Conservation (phyloP, 2,113 vertebrate genomes). For the Siphamia tubifer region DNA sequence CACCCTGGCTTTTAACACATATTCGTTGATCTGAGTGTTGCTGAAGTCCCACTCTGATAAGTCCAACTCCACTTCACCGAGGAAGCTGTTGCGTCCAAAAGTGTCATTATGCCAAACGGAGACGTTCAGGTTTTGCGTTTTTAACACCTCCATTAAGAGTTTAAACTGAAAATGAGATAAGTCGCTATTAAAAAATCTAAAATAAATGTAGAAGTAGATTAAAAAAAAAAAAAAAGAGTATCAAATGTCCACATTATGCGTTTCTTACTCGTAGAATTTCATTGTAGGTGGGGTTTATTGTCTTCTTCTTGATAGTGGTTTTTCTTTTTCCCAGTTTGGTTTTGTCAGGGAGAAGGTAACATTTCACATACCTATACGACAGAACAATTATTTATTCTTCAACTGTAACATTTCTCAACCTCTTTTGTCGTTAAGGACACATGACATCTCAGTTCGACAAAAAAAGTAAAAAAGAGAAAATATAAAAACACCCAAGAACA, state of each 20-base stretch:
- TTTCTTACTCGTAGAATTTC: conserved; percentile 87
- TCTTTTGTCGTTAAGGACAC: too few relatives aligned
- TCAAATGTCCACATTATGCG: too few relatives aligned
- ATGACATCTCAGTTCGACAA: too few relatives aligned
- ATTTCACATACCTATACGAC: conserved; percentile 89
- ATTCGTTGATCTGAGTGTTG: conserved; percentile 88
- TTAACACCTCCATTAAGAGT: conserved; percentile 79
- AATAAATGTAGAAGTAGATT: not conserved
- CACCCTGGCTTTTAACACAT: conserved; percentile 86
- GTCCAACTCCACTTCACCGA: conserved; percentile 91
- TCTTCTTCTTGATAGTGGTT: conserved; percentile 92
- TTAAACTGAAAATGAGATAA: conserved; percentile 83
- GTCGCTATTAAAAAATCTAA: not conserved
- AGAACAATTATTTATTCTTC: not conserved
- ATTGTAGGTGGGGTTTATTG: conserved; percentile 89
- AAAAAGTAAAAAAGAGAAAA: too few relatives aligned
- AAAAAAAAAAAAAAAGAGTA: too few relatives aligned
- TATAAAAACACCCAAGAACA: too few relatives aligned
- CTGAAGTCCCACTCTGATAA: conserved; percentile 89
- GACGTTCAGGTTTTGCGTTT: conserved; percentile 84
- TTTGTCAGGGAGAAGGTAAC: conserved; percentile 92
- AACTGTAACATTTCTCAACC: not conserved
- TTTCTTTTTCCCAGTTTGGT: conserved; percentile 92
- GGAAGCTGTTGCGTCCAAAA: conserved; percentile 91
- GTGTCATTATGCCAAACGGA: conserved; percentile 94